phyloP scores from a whole-genome alignment of 2,888 invertebrate genomes.

The Patella caerulea region DNA sequence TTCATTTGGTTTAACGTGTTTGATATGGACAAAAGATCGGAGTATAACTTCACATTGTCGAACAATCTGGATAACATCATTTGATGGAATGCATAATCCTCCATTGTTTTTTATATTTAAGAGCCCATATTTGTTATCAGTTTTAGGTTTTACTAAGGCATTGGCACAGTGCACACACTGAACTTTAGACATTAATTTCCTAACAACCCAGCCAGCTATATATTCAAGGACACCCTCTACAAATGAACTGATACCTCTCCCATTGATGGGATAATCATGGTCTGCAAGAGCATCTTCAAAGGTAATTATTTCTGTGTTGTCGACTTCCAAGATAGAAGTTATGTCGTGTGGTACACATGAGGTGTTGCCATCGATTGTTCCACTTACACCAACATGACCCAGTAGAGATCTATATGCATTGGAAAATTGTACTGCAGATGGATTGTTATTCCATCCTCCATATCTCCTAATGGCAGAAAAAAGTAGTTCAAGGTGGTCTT shows the following conservation, averaged over 20 bases:
- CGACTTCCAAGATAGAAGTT: not conserved
- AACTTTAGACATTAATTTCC: not conserved
- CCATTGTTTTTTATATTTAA: not conserved
- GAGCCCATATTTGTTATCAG: not conserved
- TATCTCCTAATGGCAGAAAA: conserved; percentile 11
- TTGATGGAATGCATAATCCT: not conserved
- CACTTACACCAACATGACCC: conserved; percentile 12
- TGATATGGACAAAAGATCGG: not conserved
- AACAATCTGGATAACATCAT: not conserved
- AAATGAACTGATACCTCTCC: not conserved
- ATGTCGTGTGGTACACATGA: not conserved
- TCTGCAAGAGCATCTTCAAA: not conserved
- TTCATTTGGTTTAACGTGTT: not conserved
- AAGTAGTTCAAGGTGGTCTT: conserved; percentile 18
- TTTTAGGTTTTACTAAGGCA: not conserved
- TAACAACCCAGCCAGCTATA: not conserved
- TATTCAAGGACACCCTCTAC: not conserved
- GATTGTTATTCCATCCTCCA: conserved; percentile 20
- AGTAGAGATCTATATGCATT: conserved; percentile 9
- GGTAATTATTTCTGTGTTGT: not conserved
- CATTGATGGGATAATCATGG: not conserved
- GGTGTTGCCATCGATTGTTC: not conserved
- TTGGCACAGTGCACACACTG: not conserved
- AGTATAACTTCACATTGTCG: not conserved
- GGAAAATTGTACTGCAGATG: conserved; percentile 13